These are phyloP conservation scores for Cisticola juncidis DNA, from an alignment of 2,113 vertebrate species.

Conservation along the genomic window DNA sequence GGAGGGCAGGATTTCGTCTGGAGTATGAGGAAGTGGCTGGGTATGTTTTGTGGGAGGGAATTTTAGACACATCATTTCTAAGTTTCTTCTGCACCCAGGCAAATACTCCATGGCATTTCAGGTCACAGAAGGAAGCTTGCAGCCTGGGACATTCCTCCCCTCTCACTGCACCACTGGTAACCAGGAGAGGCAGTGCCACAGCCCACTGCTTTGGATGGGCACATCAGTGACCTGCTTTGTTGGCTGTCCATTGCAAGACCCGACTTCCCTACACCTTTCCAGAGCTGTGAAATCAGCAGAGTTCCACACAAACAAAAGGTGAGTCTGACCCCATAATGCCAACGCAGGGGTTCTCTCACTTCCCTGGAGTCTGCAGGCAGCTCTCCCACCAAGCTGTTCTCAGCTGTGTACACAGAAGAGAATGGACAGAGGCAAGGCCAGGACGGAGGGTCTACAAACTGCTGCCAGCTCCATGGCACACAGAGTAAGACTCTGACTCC, in stretches of 20 bases:
- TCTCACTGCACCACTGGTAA: background rate
- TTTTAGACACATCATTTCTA: background rate
- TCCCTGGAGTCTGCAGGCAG: background rate
- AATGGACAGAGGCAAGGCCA: background rate
- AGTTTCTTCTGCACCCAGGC: background rate
- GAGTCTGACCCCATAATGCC: background rate
- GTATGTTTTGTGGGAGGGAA: slow-evolving; percentile 39
- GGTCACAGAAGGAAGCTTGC: background rate
- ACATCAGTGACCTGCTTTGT: background rate
- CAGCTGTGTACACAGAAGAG: background rate
- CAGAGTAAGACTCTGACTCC: background rate
- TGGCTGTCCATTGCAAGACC: background rate
- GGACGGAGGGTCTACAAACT: background rate
- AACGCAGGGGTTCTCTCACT: background rate
- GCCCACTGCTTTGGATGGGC: background rate
- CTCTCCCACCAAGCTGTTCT: background rate
- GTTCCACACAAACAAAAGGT: background rate
- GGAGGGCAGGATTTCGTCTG: slow-evolving; percentile 39
- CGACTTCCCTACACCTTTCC: background rate
- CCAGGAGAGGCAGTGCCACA: background rate
- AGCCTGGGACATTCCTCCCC: background rate
- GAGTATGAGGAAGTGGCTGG: slow-evolving; percentile 57
- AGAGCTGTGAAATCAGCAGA: background rate
- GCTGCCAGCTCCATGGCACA: background rate
- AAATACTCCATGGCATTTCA: background rate